These are phyloP conservation scores for Horisme vitalbata DNA, from an alignment of 2,888 invertebrate species.

Conservation along the genomic window DNA sequence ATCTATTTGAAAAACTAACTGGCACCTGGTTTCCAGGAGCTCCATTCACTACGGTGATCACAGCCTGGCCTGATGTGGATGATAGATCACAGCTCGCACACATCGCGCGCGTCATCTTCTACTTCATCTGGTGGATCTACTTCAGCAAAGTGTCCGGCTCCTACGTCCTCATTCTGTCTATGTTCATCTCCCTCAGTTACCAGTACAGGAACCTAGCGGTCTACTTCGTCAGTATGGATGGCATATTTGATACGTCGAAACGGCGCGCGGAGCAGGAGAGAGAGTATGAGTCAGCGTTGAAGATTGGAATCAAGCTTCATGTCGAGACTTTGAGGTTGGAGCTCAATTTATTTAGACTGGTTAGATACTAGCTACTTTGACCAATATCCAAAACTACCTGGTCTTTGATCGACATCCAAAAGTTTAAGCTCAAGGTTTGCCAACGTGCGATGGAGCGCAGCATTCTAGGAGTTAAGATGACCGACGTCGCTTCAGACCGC, in stretches of 20 bases:
- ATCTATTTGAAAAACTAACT: too few species aligned
- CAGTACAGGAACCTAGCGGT: slow-evolving; percentile 41
- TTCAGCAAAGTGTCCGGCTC: slow-evolving; percentile 35
- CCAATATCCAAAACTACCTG: too few species aligned
- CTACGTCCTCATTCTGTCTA: slow-evolving; percentile 41
- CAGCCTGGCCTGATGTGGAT: slow-evolving; percentile 50
- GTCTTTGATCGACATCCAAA: too few species aligned
- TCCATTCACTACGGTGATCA: slow-evolving; percentile 48
- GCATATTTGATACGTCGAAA: slow-evolving; percentile 31
- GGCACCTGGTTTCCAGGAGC: slow-evolving; percentile 25
- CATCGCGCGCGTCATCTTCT: slow-evolving; percentile 35
- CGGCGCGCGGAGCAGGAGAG: slow-evolving; percentile 41
- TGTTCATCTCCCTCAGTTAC: slow-evolving; percentile 42
- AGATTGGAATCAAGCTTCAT: slow-evolving; percentile 54
- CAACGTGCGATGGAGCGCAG: too few species aligned
- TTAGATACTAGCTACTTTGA: too few species aligned
- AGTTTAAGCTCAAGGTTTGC: too few species aligned
- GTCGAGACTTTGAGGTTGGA: slow-evolving; percentile 24
- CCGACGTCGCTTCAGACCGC: too few species aligned
- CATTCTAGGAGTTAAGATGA: too few species aligned
- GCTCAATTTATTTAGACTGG: not conserved
- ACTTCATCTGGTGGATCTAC: slow-evolving; percentile 50
- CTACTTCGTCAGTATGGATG: slow-evolving; percentile 37
- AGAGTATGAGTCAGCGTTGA: slow-evolving; percentile 46
- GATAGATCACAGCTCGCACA: slow-evolving; percentile 39